Conservation (phyloP, 2,797 vertebrate genomes). For the Sebastes trivittatus region DNA sequence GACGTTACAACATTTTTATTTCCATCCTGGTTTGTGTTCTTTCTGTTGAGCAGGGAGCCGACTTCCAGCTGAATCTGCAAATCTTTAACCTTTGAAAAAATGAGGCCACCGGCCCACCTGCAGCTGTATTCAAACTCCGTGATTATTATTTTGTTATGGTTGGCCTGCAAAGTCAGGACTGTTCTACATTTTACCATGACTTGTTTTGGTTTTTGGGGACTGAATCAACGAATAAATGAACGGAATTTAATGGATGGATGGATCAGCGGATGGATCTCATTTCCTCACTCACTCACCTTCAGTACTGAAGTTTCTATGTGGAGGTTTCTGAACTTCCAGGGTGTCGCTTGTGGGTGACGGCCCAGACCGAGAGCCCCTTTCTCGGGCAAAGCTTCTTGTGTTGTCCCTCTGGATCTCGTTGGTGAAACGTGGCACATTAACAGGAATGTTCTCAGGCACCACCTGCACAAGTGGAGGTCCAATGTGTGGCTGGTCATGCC, state of each 20-base stretch:
- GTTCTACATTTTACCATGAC: conserved; percentile 9
- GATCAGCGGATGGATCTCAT: neutral
- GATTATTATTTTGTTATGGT: conserved; percentile 45
- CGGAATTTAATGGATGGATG: neutral
- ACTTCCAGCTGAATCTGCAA: conserved; percentile 67
- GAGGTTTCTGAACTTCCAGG: conserved; percentile 82
- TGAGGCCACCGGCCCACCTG: conserved; percentile 52
- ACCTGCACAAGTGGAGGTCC: conserved; percentile 94
- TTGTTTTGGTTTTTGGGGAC: conserved; percentile 20
- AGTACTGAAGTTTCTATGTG: conserved; percentile 84
- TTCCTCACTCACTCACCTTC: conserved; percentile 84
- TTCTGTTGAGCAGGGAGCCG: conserved; percentile 39
- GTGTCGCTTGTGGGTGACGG: conserved; percentile 87
- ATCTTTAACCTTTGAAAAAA: conserved; percentile 69
- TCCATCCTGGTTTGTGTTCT: conserved; percentile 70
- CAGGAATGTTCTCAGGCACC: conserved; percentile 93
- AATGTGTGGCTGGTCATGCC: conserved; percentile 73
- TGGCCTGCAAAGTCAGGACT: conserved; percentile 38
- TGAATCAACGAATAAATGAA: neutral
- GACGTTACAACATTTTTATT: conserved; percentile 73
- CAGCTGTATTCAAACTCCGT: conserved; percentile 35
- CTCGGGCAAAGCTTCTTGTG: conserved; percentile 66
- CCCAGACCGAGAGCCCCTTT: conserved; percentile 83
- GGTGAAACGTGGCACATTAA: conserved; percentile 87
- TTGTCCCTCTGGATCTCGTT: conserved; percentile 94